Evolutionary conservation across 1,140 invertebrate genomes (phyloP), one percentile per base, ranked within the genome.

Genomic region (Euura saliciscinereae): DNA sequence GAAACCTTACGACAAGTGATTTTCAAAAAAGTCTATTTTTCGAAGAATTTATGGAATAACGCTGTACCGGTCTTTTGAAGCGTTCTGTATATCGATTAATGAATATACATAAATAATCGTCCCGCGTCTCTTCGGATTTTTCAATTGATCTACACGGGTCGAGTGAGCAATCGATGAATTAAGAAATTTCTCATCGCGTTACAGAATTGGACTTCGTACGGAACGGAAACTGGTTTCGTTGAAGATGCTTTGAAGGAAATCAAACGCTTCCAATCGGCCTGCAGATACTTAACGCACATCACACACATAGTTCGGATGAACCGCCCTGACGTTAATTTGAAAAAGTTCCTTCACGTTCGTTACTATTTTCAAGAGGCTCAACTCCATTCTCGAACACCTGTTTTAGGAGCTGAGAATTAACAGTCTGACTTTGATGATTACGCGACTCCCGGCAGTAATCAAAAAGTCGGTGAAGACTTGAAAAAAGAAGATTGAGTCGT

Each of bases 241-340:
- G 51, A 59, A 59, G 51, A n/a, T 59, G 13, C 51, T 59, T 59
- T n/a, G 51, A 59, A 59, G 51, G 51, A 59, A 59, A 59, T 59
- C 51, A 4, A 59, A 59, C 51, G 51, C 28, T 28, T 28, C 28
- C 28, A 28, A 28, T 28, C 28, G 28, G 28, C 28, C 28, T 28
- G 28, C 28, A 59, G 51, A 8, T 59, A n/a, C 51, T 59, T 59
- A 11, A 59, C 13, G 13, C 51, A n/a, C 51, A 28, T 28, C 28
- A 28, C 0, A 28, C 28, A 28, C 51, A 59, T 11, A 8, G 51
- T 59, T 8, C 51, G 51, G 51, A 59, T n/a, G 51, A n/a, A 59
- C 51, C 51, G 51, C 51, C 51, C 51, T 59, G 51, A 59, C 13
- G 51, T 59, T 59, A 59, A 59, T 59, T 59, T 59, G 51, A 59